Base-by-base conservation (phyloP, 2,888 invertebrate genomes). In the Chydorus sphaericus region DNA sequence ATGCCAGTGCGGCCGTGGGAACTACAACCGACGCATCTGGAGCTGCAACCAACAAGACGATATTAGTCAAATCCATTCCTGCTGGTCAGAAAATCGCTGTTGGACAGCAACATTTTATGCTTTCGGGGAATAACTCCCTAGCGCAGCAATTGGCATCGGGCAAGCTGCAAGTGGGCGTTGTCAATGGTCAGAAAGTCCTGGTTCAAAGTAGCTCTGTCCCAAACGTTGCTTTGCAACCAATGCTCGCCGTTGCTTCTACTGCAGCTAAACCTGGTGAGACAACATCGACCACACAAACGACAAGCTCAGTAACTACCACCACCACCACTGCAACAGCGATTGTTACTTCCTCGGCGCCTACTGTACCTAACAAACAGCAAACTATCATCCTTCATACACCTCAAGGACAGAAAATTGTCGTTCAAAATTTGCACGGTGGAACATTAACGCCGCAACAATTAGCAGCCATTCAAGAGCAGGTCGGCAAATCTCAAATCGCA, bases 111-210 rank as follows among this genome's bases (percentile, higher is more conserved):
- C 16, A 20, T 20, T 20, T 31, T 51, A 28, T 53, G 38, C 53
- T 37, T 11, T 33, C 31, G 14, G 54, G 54, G 20, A 44, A 39
- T 14, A 29, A 16, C 26, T 3, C 48, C 3, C 71, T 88, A 38
- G 85, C 84, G 16, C 86, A 86, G 66, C 87, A 88, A 68, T 74
- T 89, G 59, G 85, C 85, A 2, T 77, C 83, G 16, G 88, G 87
- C 7, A 88, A 87, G 68, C 79, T 87, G 8, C 86, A 87, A 67
- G 75, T 89, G 56, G 85, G 87, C 0, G 85, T 85, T 0, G 82
- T 89, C 28, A 85, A 85, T 67, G 88, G 88, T 0, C 88, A 88
- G 65, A 88, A 88, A 69, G 85, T 89, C 29, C 74, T 88, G 44
- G 84, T 89, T 58, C 75, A 85, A 48, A 82, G 83, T 1, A n/a